Conservation (phyloP, 2,797 vertebrate genomes). For the Eulemur rubriventer region DNA sequence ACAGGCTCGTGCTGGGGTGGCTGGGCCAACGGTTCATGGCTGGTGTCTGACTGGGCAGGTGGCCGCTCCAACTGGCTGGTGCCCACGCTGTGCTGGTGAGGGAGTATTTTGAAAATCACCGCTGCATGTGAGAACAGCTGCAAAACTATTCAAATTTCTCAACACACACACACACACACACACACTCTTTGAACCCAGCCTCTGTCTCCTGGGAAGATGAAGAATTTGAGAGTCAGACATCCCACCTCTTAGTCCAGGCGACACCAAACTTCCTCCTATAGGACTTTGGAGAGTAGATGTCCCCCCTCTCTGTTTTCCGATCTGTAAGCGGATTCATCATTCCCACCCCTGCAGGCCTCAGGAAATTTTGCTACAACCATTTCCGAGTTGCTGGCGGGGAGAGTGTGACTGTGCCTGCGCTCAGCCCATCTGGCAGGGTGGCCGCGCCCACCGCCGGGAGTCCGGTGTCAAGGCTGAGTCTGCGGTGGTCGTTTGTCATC, state of each 20-base stretch:
- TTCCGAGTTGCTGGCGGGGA: fast-evolving
- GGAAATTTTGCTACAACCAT: neutral
- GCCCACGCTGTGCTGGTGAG: neutral
- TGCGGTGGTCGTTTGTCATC: slow-evolving; percentile 24
- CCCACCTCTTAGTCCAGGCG: fast-evolving
- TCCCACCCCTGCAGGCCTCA: neutral
- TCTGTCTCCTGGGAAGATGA: neutral
- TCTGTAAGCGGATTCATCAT: neutral
- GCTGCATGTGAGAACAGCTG: neutral
- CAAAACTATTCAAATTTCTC: neutral
- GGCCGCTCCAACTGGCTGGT: neutral
- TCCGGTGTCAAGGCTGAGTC: neutral
- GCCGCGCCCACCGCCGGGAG: neutral
- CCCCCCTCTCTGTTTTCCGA: neutral
- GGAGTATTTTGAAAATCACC: neutral
- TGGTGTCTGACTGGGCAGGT: too few species aligned
- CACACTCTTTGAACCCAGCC: neutral
- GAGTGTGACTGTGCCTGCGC: neutral
- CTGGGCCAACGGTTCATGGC: fast-evolving
- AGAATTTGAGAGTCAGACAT: neutral
- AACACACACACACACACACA: neutral
- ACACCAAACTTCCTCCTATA: neutral
- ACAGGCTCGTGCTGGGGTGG: fast-evolving
- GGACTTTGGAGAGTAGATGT: too few species aligned
- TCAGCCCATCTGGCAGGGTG: neutral